Evolutionary conservation across 2,888 invertebrate species (phyloP), one percentile per base, ranked within the genome.

Genomic region (Dicranocentrus wangi): DNA sequence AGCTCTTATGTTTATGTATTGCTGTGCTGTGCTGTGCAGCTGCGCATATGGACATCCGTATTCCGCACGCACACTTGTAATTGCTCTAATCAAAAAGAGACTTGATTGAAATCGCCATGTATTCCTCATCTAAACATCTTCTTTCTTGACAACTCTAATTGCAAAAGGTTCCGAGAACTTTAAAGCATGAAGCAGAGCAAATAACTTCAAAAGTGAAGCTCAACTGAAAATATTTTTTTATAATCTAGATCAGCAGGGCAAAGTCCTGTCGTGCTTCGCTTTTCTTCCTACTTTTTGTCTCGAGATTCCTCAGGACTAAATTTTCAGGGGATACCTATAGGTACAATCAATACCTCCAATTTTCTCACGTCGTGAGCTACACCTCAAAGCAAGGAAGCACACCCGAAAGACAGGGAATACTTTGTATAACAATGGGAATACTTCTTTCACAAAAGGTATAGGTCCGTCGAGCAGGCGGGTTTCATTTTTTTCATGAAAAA

Each of bases 201-300:
- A 13, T 5, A 58, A 27, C 58, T 13, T 60, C 32, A 55, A 19
- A n/a, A 21, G 28, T 21, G 25, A 27, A 43, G 17, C 19, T 42
- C 23, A 27, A 42, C 28, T 23, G 58, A 66, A 58, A 75, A 25
- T 43, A n/a, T n/a, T n/a, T 66, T 65, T 53, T 47, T 55, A 53
- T 51, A 77, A 77, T 77, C 77, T 77, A 77, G 77, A 69, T 77
- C 61, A 77, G 47, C 69, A 69, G 77, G 77, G 69, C 77, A 77
- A 77, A 77, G 77, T 61, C 77, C 77, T 77, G 53, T 21, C 51
- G 15, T n/a, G n/a, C n/a, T n/a, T n/a, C n/a, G n/a, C n/a, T n/a
- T n/a, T n/a, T n/a, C n/a, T n/a, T n/a, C n/a, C n/a, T n/a, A n/a
- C n/a, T n/a, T n/a, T n/a, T n/a, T n/a, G n/a, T n/a, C n/a, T n/a